These are phyloP conservation scores for Barypeithes pellucidus DNA, from an alignment of 2,888 invertebrate species.

Conservation along the genomic window DNA sequence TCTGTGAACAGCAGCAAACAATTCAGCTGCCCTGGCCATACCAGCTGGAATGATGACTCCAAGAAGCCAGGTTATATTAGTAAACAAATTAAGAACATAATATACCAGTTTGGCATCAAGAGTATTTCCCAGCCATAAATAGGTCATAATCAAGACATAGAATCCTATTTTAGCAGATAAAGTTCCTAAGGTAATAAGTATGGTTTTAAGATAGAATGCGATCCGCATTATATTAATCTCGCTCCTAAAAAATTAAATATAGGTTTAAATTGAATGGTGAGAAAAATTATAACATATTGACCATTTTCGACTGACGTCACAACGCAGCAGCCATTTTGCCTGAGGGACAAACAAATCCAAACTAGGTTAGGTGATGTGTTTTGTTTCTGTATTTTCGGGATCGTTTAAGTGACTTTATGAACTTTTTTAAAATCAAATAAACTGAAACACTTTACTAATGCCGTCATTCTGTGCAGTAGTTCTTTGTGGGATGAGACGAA, in stretches of 20 bases:
- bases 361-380: no score
- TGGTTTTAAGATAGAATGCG: constrained; percentile 63
- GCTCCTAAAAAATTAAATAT: constrained; percentile 72
- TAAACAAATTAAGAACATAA: constrained; percentile 92
- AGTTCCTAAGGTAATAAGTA: constrained; percentile 62
- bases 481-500: no score
- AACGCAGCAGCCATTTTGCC: no score
- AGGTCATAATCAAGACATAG: constrained; percentile 71
- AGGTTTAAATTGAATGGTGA: no score
- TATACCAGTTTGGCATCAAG: constrained; percentile 91
- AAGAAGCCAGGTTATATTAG: constrained; percentile 88
- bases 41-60: constrained; percentile 92
- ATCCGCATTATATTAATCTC: constrained; percentile 76
- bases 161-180: constrained; percentile 66
- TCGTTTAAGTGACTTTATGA: no score
- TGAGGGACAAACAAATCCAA: no score
- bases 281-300: no score
- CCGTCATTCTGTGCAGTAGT: no score
- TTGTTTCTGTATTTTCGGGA: no score
- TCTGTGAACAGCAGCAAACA: constrained; percentile 81
- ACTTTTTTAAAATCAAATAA: no score
- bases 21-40: constrained; percentile 86
- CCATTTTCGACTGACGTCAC: no score
- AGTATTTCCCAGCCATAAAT: constrained; percentile 79
- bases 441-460: no score